Conservation (phyloP, 1,140 invertebrate species). For the Sinonovacula constricta region DNA sequence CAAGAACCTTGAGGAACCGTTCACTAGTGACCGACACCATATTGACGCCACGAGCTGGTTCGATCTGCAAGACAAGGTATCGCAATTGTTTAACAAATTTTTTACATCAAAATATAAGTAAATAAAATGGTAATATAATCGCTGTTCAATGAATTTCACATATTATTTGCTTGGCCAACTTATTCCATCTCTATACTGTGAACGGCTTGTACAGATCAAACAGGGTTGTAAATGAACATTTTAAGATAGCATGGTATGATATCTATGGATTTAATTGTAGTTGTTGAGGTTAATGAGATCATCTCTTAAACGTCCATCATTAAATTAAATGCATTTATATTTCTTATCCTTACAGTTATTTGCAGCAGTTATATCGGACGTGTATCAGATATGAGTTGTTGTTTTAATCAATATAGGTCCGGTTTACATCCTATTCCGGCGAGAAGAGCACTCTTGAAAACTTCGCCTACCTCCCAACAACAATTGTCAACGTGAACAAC, state of each 20-base stretch:
- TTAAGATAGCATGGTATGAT: background rate
- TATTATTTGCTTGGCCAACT: background rate
- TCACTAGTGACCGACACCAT: slow-evolving; percentile 62
- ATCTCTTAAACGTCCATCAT: background rate
- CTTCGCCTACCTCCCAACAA: slow-evolving; percentile 64
- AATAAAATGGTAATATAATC: no score
- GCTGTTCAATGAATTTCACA: no score
- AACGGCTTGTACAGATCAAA: background rate
- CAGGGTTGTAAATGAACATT: background rate
- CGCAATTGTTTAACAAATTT: no score
- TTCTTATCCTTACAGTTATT: no score
- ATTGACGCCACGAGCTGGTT: slow-evolving; percentile 64
- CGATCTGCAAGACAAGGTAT: slow-evolving; percentile 62
- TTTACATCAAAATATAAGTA: no score
- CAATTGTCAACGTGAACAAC: slow-evolving; percentile 55
- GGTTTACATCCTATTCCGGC: slow-evolving; percentile 62
- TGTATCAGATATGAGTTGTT: no score
- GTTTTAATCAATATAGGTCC: no score
- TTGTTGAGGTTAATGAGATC: background rate
- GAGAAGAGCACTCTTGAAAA: slow-evolving; percentile 58
- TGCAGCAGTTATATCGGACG: no score
- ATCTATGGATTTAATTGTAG: background rate
- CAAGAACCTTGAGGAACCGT: slow-evolving; percentile 62
- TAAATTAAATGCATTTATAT: no score
- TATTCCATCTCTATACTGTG: background rate